A percentile compares a stretch with the other conserved stretches of the same genome.
These are phyloP conservation scores for Strigamia maritima DNA, from an alignment of 2,888 invertebrate species.

Conservation along the genomic window DNA sequence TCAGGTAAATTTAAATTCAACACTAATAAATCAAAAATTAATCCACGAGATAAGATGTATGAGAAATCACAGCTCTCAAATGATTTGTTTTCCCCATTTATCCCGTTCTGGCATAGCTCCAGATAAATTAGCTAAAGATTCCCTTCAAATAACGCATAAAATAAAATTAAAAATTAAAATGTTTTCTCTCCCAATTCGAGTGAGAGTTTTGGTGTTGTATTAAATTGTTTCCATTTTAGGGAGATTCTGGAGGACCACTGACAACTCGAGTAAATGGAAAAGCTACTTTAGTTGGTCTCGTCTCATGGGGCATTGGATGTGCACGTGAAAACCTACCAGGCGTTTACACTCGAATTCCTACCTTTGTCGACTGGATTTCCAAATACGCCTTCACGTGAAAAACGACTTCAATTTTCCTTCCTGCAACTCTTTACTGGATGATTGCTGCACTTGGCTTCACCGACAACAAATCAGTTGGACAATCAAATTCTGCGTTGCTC, in stretches of 20 bases:
- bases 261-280: slow-evolving; percentile 81
- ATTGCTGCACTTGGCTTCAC: slow-evolving; percentile 1
- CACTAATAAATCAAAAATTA: slow-evolving; percentile 6
- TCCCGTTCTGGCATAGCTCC: background rate
- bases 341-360: slow-evolving; percentile 88
- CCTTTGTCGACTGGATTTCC: slow-evolving; percentile 81
- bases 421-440: slow-evolving; percentile 18
- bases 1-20: slow-evolving; percentile 56
- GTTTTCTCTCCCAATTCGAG: background rate
- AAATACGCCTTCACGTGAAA: slow-evolving; percentile 36
- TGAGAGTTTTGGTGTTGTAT: background rate
- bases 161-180: too few relatives aligned
- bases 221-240: slow-evolving; percentile 49
- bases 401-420: slow-evolving; percentile 20
- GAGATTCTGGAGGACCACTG: slow-evolving; percentile 79
- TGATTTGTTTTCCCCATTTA: slow-evolving; percentile 8
- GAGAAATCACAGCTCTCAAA: background rate
- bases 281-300: slow-evolving; percentile 80
- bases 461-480: slow-evolving; percentile 18
- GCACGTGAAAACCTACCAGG: slow-evolving; percentile 85
- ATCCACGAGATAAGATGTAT: background rate
- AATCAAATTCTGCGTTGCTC: background rate
- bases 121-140: background rate
- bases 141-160: background rate
- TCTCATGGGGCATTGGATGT: slow-evolving; percentile 89